Conservation (phyloP, 1,140 invertebrate species). For the Olivierus martensii region DNA sequence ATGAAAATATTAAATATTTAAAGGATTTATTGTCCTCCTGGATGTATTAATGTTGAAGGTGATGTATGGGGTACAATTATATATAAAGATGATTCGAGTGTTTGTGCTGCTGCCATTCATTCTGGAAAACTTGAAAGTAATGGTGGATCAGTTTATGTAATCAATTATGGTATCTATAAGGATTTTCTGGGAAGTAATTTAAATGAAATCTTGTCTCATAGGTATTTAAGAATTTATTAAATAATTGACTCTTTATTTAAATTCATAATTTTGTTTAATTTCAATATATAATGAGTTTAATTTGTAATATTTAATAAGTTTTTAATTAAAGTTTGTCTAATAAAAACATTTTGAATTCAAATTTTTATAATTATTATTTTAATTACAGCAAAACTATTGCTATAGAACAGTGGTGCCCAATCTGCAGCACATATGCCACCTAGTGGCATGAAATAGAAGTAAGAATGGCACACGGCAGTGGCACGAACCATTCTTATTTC, state of each 20-base stretch:
- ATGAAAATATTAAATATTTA: neutral
- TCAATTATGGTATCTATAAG: conserved; percentile 13
- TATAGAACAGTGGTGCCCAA: too few relatives aligned
- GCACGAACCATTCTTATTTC: too few relatives aligned
- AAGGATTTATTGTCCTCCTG: conserved; percentile 14
- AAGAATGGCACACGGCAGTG: too few relatives aligned
- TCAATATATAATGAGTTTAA: too few relatives aligned
- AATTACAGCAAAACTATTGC: too few relatives aligned
- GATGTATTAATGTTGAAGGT: conserved; percentile 4
- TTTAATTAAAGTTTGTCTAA: too few relatives aligned
- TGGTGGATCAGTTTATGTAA: conserved; percentile 8
- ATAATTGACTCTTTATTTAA: neutral
- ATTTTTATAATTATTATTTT: too few relatives aligned
- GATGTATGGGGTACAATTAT: conserved; percentile 13
- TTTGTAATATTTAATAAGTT: too few relatives aligned
- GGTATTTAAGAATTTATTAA: neutral
- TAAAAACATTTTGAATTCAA: too few relatives aligned
- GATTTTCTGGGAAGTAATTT: conserved; percentile 13
- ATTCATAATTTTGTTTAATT: too few relatives aligned
- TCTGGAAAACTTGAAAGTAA: conserved; percentile 10
- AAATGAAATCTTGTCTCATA: conserved; percentile 5
- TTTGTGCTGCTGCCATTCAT: conserved; percentile 15
- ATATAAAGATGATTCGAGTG: conserved; percentile 7
- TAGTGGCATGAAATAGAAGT: too few relatives aligned
- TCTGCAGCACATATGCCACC: too few relatives aligned